Base-by-base conservation (phyloP, 2,888 invertebrate species). In the Chironomus tentans region DNA sequence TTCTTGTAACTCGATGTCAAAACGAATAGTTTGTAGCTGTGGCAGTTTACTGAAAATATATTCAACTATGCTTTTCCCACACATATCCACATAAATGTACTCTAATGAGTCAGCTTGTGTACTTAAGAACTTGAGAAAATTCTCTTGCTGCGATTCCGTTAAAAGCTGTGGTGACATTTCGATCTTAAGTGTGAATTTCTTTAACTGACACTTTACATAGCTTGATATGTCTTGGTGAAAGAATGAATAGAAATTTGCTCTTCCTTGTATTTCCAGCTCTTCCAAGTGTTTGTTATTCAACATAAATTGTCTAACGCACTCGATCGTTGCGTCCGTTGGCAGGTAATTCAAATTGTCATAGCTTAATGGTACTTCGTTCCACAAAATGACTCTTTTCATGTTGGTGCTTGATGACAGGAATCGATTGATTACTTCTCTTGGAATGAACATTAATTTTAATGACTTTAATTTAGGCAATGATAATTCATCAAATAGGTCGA, bases 391-490 rank as follows among this genome's bases (percentile, higher is more conserved):
- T 12, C n/a, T 38, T 18, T 38, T 61, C 3, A 72, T 10, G 10
- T 15, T 61, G 0, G 38, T 18, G 7, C 22, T 72, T 10, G 72
- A 72, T 5, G 21, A 18, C 13, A 72, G 1, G 10, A 72, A 38
- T 28, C 13, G 4, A 38, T 72, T 38, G 15, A 72, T 62, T 3
- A 50, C 72, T 13, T 72, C 72, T 12, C 72, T 13, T 62, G 72
- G 72, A 2, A 72, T n/a, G 18, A 72, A 72, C 72, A 72, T 72
- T 5, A 72, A 28, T 62, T 72, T 72, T 12, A 72, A 24, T 5
- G 38, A 50, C 18, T 72, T 46, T 4, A 72, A 50, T 18, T 61
- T 24, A 0, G 72, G 72, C 28, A 72, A 24, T 12, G 24, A 50
- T 3, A 62, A n/a, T 7, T 22, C 50, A 13, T 61, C 61, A 7